phyloP scores from a whole-genome alignment of 2,888 invertebrate species.

The Hirtodrosophila alboralis region DNA sequence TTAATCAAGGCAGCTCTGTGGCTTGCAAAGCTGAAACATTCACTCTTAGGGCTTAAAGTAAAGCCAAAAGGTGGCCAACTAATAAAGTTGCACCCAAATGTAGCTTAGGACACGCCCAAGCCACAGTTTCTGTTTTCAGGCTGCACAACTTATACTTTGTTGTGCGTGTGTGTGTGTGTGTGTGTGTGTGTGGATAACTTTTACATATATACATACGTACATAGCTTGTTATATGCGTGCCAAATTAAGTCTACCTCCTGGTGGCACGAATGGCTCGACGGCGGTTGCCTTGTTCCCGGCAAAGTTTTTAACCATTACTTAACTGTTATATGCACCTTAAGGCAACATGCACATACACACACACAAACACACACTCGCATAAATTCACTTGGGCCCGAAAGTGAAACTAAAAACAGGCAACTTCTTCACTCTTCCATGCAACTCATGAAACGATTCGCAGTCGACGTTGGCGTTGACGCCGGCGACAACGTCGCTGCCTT shows the following conservation, averaged over 20 bases:
- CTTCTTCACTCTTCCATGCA: conserved; percentile 52
- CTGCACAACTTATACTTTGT: conserved; percentile 65
- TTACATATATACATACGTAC: conserved; percentile 45
- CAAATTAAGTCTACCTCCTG: conserved; percentile 60
- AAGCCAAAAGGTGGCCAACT: conserved; percentile 68
- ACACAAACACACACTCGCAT: conserved; percentile 16
- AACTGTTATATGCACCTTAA: conserved; percentile 79
- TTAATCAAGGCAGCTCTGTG: conserved; percentile 34
- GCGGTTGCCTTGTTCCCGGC: conserved; percentile 24
- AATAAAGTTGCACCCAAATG: conserved; percentile 66
- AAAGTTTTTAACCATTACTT: conserved; percentile 77
- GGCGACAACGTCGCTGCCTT: conserved; percentile 31
- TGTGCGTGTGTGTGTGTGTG: conserved; percentile 28
- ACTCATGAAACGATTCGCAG: conserved; percentile 32
- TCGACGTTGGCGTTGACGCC: conserved; percentile 30
- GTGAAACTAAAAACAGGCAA: conserved; percentile 74
- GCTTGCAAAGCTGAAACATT: conserved; percentile 34
- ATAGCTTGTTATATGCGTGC: conserved; percentile 49
- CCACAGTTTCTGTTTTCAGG: conserved; percentile 1
- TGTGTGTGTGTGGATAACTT: conserved; percentile 31
- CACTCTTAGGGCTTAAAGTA: conserved; percentile 44
- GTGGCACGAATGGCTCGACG: conserved; percentile 29
- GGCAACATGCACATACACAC: conserved; percentile 37
- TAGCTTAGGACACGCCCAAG: conserved; percentile 65
- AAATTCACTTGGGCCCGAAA: conserved; percentile 79